Evolutionary conservation across 2,888 invertebrate genomes (phyloP).

Genomic region (Calameuta pallipes): DNA sequence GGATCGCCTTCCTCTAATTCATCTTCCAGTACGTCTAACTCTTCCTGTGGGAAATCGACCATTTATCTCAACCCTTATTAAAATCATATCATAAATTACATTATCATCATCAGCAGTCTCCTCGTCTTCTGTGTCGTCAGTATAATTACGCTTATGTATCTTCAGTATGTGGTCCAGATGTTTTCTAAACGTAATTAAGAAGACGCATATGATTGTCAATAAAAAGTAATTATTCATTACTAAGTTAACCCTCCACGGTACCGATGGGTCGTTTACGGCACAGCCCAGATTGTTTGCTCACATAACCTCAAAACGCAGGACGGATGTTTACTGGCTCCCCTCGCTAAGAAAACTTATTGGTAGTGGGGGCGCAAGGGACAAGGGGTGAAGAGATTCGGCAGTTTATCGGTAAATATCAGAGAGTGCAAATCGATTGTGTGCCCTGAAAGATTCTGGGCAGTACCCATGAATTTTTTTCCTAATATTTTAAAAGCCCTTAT

Average conservation of each 20-base stretch:
- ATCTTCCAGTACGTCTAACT: conserved; percentile 53
- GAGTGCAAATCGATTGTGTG: too few relatives aligned
- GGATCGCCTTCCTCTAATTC: conserved; percentile 59
- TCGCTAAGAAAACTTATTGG: too few relatives aligned
- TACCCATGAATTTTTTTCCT: too few relatives aligned
- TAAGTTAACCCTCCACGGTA: background rate
- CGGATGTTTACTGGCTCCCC: too few relatives aligned
- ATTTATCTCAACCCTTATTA: background rate
- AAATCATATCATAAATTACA: conserved; percentile 17
- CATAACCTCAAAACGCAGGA: too few relatives aligned
- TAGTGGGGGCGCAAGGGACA: too few relatives aligned
- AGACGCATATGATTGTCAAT: background rate
- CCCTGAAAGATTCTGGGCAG: too few relatives aligned
- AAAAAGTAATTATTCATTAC: background rate
- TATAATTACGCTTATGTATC: conserved; percentile 43
- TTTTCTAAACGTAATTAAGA: conserved; percentile 33
- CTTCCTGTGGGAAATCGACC: conserved; percentile 41
- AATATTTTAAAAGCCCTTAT: too few relatives aligned
- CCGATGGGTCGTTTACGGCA: too few relatives aligned
- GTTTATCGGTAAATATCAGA: too few relatives aligned
- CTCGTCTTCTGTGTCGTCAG: conserved; percentile 17
- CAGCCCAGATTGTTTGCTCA: too few relatives aligned
- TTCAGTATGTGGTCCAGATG: conserved; percentile 52
- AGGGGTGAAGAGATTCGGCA: too few relatives aligned
- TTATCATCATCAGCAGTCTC: conserved; percentile 53